These are phyloP conservation scores for Mormyrus iriodes DNA, from an alignment of 2,113 vertebrate genomes.

Conservation along the genomic window DNA sequence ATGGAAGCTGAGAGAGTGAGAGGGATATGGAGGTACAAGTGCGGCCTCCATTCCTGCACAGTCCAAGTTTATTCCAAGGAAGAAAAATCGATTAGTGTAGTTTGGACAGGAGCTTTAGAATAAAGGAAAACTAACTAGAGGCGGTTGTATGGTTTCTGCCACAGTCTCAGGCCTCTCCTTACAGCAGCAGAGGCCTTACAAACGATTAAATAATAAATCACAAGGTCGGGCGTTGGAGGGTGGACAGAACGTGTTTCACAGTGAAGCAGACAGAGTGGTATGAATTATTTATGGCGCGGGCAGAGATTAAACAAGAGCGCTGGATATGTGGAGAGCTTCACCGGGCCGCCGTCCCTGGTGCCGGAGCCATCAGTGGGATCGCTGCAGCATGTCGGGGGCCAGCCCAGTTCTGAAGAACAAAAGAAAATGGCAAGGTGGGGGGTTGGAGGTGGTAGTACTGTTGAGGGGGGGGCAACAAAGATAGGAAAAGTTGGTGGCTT, in stretches of 20 bases:
- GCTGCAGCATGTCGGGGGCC: conserved; percentile 37
- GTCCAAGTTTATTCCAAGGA: conserved; percentile 20
- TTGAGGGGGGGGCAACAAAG: conserved; percentile 34
- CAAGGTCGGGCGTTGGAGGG: conserved; percentile 78
- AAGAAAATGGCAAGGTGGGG: conserved; percentile 36
- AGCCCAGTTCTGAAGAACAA: conserved; percentile 29
- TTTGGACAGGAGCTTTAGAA: conserved; percentile 62
- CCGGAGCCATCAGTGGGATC: conserved; percentile 71
- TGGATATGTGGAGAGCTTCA: conserved; percentile 71
- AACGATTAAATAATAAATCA: conserved; percentile 93
- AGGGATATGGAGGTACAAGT: conserved; percentile 52
- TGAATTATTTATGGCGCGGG: conserved; percentile 81
- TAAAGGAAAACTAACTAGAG: conserved; percentile 85
- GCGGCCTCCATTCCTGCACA: conserved; percentile 66
- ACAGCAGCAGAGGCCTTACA: conserved; percentile 76
- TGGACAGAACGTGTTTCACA: conserved; percentile 81
- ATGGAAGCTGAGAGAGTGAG: conserved; percentile 39
- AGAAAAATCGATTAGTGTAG: conserved; percentile 71
- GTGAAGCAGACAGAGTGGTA: conserved; percentile 74
- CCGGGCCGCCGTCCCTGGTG: conserved; percentile 68
- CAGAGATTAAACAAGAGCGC: conserved; percentile 76
- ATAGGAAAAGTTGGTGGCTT: conserved; percentile 37
- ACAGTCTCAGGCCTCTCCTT: conserved; percentile 76
- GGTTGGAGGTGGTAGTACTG: not conserved
- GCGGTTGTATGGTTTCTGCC: conserved; percentile 79